Conservation (phyloP, 2,797 vertebrate species). For the Ctenochaetus hawaiiensis region DNA sequence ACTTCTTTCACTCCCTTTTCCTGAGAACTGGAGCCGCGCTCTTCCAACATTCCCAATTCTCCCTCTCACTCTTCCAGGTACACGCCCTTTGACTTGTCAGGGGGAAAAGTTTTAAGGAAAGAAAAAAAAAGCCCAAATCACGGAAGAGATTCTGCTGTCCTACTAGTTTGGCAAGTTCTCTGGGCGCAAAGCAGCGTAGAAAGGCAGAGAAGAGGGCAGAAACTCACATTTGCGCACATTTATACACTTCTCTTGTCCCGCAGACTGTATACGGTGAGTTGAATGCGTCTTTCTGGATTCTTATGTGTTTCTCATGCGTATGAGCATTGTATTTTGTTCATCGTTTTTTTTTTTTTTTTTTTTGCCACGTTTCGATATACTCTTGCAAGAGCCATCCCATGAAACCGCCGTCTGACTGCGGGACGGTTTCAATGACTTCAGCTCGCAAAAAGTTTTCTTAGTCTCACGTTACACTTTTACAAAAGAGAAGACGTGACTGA, state of each 20-base stretch:
- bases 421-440: constrained; percentile 53
- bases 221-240: constrained; percentile 72
- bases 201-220: constrained; percentile 73
- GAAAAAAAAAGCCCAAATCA: constrained; percentile 81
- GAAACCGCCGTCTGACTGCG: constrained; percentile 47
- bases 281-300: constrained; percentile 37
- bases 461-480: constrained; percentile 47
- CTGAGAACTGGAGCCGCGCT: constrained; percentile 38
- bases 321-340: constrained; percentile 42
- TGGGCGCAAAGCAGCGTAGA: constrained; percentile 71
- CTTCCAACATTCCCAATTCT: constrained; percentile 66
- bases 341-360: no score
- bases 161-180: constrained; percentile 83
- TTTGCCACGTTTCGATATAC: constrained; percentile 86
- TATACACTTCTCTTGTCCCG: constrained; percentile 59
- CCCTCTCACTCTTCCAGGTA: constrained; percentile 79
- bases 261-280: constrained; percentile 82
- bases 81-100: constrained; percentile 89
- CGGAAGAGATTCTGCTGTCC: constrained; percentile 86
- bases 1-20: constrained; percentile 41
- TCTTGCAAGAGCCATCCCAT: constrained; percentile 66
- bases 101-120: constrained; percentile 79
- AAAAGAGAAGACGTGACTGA: not conserved
- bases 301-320: constrained; percentile 28
- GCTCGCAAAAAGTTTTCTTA: not conserved